These are phyloP conservation scores for Cancer borealis DNA, from an alignment of 2,888 invertebrate species.

Conservation along the genomic window DNA sequence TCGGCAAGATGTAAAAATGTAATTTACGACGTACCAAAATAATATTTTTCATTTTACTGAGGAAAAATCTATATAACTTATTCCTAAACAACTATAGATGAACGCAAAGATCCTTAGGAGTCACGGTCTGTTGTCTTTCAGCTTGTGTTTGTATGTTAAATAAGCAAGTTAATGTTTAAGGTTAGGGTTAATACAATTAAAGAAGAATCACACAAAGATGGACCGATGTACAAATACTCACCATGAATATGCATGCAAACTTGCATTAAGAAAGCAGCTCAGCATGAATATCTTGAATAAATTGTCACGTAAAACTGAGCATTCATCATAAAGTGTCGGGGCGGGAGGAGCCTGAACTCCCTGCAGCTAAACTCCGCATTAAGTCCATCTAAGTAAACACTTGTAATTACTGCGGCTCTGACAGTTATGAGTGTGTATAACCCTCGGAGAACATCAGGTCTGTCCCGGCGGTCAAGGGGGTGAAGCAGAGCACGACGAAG, in stretches of 20 bases:
- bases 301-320: conserved; percentile 32
- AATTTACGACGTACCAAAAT: neutral
- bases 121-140: neutral
- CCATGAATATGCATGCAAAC: neutral
- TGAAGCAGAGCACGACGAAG: conserved; percentile 53
- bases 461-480: conserved; percentile 53
- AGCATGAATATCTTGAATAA: conserved; percentile 28
- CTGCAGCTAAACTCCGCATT: conserved; percentile 41
- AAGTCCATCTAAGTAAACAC: conserved; percentile 48
- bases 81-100: neutral
- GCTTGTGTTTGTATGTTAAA: neutral
- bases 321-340: conserved; percentile 47
- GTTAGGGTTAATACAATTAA: neutral
- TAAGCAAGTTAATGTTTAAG: neutral
- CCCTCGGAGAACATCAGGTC: conserved; percentile 51
- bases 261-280: neutral
- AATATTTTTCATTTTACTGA: neutral
- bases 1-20: neutral
- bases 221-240: neutral
- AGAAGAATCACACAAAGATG: neutral
- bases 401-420: conserved; percentile 33
- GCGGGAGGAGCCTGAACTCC: neutral
- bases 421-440: conserved; percentile 41
- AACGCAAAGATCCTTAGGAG: neutral
- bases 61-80: neutral